phyloP scores from a whole-genome alignment of 2,888 invertebrate species.

The Drosophila mettleri region DNA sequence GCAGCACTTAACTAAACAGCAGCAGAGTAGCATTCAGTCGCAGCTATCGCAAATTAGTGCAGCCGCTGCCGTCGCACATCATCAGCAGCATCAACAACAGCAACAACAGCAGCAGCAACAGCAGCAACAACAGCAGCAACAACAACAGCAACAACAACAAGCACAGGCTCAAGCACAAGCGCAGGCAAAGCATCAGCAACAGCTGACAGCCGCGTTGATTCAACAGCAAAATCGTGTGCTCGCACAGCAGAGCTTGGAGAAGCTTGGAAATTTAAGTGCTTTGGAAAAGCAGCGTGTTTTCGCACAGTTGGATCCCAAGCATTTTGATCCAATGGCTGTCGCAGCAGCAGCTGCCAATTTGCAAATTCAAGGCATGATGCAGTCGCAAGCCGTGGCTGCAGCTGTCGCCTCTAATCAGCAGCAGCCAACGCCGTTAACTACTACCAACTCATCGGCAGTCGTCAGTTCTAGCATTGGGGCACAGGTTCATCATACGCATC shows the following conservation, averaged over 20 bases:
- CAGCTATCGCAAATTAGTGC: slow-evolving; percentile 82
- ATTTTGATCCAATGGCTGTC: slow-evolving; percentile 83
- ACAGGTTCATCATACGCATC: slow-evolving; percentile 65
- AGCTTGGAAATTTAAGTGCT: slow-evolving; percentile 86
- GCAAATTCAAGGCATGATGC: slow-evolving; percentile 82
- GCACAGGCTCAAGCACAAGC: slow-evolving; percentile 77
- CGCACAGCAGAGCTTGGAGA: slow-evolving; percentile 88
- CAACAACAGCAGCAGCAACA: slow-evolving; percentile 70
- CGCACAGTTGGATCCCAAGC: slow-evolving; percentile 86
- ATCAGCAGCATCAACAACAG: slow-evolving; percentile 77
- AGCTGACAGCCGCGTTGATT: slow-evolving; percentile 87
- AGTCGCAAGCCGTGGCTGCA: slow-evolving; percentile 80
- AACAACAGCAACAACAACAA: slow-evolving; percentile 32
- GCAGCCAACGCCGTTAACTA: slow-evolving; percentile 46
- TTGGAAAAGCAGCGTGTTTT: slow-evolving; percentile 87
- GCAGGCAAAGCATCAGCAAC: slow-evolving; percentile 87
- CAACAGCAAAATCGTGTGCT: slow-evolving; percentile 88
- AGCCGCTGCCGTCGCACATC: slow-evolving; percentile 80
- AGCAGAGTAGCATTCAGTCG: slow-evolving; percentile 82
- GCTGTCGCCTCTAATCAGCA: slow-evolving; percentile 79
- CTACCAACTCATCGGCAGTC: slow-evolving; percentile 40
- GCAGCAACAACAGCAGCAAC: slow-evolving; percentile 70
- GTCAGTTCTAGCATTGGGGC: slow-evolving; percentile 33
- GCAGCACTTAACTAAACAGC: slow-evolving; percentile 83
- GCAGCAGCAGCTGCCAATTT: slow-evolving; percentile 82